A percentile compares a stretch with the other conserved stretches of the same genome.
phyloP scores from a whole-genome alignment of 1,140 invertebrate species.

The Stegodyphus dumicola region DNA sequence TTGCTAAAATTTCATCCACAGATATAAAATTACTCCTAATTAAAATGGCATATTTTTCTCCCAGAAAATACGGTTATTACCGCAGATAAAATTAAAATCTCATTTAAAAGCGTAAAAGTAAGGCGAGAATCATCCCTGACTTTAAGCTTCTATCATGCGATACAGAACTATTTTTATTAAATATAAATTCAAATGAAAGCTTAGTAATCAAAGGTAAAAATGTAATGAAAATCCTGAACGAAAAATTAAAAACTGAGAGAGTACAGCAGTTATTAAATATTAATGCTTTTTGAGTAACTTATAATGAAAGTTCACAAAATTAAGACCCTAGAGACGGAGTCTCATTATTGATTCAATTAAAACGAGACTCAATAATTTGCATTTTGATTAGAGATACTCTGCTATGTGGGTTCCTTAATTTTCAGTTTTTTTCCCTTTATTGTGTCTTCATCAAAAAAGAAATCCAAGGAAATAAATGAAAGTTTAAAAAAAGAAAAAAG shows the following conservation, averaged over 20 bases:
- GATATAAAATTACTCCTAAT: not conserved
- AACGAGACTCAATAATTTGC: slow-evolving; percentile 54
- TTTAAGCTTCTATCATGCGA: too few relatives aligned
- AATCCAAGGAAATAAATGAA: slow-evolving; percentile 23
- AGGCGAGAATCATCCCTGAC: too few relatives aligned
- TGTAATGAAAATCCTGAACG: not conserved
- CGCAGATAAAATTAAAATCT: too few relatives aligned
- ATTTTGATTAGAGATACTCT: slow-evolving; percentile 56
- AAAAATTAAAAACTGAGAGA: not conserved
- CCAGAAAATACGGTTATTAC: too few relatives aligned
- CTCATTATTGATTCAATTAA: slow-evolving; percentile 59
- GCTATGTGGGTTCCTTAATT: slow-evolving; percentile 41
- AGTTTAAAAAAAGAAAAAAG: slow-evolving; percentile 16
- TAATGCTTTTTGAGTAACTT: slow-evolving; percentile 9
- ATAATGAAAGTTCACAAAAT: slow-evolving; percentile 55
- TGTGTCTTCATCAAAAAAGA: not conserved
- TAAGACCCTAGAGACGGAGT: slow-evolving; percentile 15
- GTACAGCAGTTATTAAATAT: not conserved
- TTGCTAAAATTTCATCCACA: not conserved
- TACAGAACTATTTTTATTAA: too few relatives aligned
- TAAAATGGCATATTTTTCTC: too few relatives aligned
- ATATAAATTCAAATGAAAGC: too few relatives aligned
- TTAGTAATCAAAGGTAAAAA: not conserved
- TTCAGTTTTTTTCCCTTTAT: slow-evolving; percentile 12
- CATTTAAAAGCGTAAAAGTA: too few relatives aligned